Conservation (phyloP, 1,140 invertebrate genomes). For the Leptinotarsa texana region DNA sequence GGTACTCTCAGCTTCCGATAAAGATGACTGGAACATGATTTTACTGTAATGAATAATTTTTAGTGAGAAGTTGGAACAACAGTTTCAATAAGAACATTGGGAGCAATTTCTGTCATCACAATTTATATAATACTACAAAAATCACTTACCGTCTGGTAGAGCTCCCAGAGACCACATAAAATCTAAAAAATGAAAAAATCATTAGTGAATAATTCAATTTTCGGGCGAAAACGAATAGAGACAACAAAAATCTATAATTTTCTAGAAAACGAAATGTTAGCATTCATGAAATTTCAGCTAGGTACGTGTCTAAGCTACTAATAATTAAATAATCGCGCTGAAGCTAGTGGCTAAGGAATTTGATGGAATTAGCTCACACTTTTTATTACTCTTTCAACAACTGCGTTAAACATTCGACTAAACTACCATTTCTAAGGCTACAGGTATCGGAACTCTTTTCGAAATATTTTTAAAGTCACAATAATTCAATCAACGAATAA, state of each 20-base stretch:
- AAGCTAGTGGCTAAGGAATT: constrained; percentile 18
- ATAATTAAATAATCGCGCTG: constrained; percentile 1
- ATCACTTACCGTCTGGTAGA: constrained; percentile 90
- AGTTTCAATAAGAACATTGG: background rate
- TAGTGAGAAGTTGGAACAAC: background rate
- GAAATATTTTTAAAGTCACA: no score
- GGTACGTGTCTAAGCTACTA: constrained; percentile 48
- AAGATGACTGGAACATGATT: no score
- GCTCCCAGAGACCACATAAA: constrained; percentile 97
- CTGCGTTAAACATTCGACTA: constrained; percentile 46
- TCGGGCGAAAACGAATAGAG: constrained; percentile 36
- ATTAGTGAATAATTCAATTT: constrained; percentile 44
- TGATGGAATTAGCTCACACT: constrained; percentile 1
- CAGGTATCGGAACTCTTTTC: background rate
- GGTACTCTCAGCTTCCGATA: no score
- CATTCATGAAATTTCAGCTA: constrained; percentile 56
- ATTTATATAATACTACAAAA: background rate
- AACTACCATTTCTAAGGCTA: constrained; percentile 1
- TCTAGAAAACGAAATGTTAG: constrained; percentile 47
- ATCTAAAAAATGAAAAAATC: constrained; percentile 83
- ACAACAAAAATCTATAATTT: constrained; percentile 43
- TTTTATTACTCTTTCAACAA: constrained; percentile 7
- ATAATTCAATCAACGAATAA: no score
- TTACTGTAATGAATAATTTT: background rate
- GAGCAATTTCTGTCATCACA: background rate